Evolutionary conservation across 2,888 invertebrate genomes (phyloP).

Genomic region (Cantharis nigra): DNA sequence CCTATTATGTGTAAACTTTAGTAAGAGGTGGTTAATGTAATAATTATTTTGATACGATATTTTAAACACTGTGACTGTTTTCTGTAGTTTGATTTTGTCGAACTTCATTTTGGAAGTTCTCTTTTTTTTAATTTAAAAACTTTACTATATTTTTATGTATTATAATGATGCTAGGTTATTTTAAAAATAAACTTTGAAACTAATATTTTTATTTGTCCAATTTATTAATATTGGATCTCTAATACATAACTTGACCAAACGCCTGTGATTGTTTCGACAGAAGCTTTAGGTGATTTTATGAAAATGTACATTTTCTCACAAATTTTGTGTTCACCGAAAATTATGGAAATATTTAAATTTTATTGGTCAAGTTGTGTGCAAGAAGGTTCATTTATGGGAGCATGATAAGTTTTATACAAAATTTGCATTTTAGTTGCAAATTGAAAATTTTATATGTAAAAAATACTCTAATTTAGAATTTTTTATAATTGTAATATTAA

Average conservation of each 20-base stretch:
- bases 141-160: not conserved
- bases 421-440: not conserved
- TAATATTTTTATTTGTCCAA: not conserved
- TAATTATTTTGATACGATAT: not conserved
- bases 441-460: not conserved
- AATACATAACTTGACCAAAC: not conserved
- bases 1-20: not conserved
- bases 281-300: not conserved
- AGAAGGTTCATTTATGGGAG: not conserved
- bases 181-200: not conserved
- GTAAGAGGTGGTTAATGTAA: not conserved
- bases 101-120: not conserved
- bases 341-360: not conserved
- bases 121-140: not conserved
- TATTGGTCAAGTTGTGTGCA: not conserved
- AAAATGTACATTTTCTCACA: not conserved
- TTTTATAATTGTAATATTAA: not conserved
- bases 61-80: not conserved
- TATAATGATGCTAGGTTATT: not conserved
- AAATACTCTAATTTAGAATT: not conserved
- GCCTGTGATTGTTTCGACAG: not conserved
- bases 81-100: not conserved
- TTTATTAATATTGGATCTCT: not conserved
- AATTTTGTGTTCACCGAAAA: not conserved
- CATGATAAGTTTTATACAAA: not conserved